phyloP scores from a whole-genome alignment of 2,797 vertebrate genomes.

The Chaenodraco wilsoni region DNA sequence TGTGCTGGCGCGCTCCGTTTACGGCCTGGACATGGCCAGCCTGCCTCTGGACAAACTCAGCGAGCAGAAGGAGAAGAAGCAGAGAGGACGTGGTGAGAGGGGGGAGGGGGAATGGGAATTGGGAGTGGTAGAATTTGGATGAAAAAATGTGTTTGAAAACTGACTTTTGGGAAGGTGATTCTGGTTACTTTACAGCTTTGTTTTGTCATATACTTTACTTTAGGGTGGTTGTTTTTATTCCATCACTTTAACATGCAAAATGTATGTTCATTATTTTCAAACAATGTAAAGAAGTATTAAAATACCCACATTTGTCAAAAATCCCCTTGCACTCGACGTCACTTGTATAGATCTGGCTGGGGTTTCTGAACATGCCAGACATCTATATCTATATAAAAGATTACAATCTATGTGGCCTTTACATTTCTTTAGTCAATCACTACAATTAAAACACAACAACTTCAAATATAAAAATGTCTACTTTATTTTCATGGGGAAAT shows the following conservation, averaged over 20 bases:
- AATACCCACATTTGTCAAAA: not conserved
- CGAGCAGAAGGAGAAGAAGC: constrained; percentile 98
- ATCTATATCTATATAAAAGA: too few relatives aligned
- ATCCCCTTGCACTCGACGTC: not conserved
- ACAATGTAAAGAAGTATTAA: not conserved
- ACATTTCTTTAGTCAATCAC: not conserved
- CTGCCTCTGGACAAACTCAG: constrained; percentile 97
- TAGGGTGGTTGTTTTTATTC: not conserved
- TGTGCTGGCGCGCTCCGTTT: constrained; percentile 93
- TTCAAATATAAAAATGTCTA: too few relatives aligned
- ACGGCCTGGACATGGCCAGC: constrained; percentile 94
- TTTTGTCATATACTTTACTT: not conserved
- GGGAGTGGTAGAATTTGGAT: constrained; percentile 6
- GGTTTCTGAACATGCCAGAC: not conserved
- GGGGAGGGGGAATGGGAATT: not conserved
- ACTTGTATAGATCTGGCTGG: not conserved
- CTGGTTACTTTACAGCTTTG: not conserved
- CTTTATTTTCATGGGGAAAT: too few relatives aligned
- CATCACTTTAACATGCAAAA: not conserved
- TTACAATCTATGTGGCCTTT: not conserved
- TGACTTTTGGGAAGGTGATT: not conserved
- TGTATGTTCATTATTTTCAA: not conserved
- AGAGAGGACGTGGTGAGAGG: constrained; percentile 91
- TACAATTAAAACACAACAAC: too few relatives aligned
- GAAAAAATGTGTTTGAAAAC: not conserved